Conservation (phyloP, 2,888 invertebrate genomes). For the Spialia ferax region DNA sequence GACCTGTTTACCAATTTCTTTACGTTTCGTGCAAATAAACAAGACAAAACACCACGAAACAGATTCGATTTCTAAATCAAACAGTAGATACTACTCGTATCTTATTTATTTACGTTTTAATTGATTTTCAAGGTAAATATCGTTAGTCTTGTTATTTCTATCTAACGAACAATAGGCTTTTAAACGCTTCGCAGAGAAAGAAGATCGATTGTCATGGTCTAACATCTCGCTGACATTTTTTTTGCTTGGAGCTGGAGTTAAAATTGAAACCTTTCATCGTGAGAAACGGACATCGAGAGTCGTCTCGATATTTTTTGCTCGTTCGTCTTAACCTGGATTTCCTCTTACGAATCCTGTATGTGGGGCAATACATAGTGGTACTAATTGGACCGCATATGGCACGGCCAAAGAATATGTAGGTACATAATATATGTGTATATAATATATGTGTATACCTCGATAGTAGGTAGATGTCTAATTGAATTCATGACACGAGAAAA, state of each 20-base stretch:
- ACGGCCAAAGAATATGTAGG: not conserved
- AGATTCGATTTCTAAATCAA: slow-evolving; percentile 46
- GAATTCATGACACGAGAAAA: slow-evolving; percentile 31
- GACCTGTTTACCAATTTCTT: slow-evolving; percentile 13
- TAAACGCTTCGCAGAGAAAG: slow-evolving; percentile 11
- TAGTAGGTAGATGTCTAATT: not conserved
- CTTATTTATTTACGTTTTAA: slow-evolving; percentile 40
- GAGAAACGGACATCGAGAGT: slow-evolving; percentile 12
- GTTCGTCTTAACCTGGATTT: slow-evolving; percentile 30
- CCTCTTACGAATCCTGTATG: slow-evolving; percentile 22
- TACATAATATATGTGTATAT: too few species aligned
- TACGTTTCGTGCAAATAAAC: slow-evolving; percentile 2
- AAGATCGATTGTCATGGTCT: slow-evolving; percentile 26
- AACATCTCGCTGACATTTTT: slow-evolving; percentile 22
- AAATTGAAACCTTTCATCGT: slow-evolving; percentile 28
- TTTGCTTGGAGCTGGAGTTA: slow-evolving; percentile 11
- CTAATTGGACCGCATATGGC: slow-evolving; percentile 26
- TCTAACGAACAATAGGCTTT: slow-evolving; percentile 13
- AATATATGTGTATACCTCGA: not conserved
- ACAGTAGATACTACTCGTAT: not conserved
- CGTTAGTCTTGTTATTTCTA: slow-evolving; percentile 25
- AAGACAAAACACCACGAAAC: slow-evolving; percentile 10
- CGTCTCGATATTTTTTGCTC: slow-evolving; percentile 18
- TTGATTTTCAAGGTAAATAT: slow-evolving; percentile 38
- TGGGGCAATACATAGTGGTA: not conserved